These are phyloP conservation scores for Microdon myrmicae DNA, from an alignment of 2,888 invertebrate species.

Conservation along the genomic window DNA sequence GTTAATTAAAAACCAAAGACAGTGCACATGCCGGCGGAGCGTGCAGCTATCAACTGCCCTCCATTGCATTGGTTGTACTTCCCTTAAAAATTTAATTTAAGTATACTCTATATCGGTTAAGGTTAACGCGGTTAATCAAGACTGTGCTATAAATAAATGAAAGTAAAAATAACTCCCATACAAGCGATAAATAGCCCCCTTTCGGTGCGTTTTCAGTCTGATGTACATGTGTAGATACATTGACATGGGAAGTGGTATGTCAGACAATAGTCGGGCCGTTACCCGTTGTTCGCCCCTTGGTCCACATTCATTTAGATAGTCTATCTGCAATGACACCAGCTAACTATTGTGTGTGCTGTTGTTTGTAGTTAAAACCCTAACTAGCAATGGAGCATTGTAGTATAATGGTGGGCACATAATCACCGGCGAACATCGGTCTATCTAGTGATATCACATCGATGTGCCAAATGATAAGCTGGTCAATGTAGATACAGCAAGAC, in stretches of 20 bases:
- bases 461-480: too few species aligned
- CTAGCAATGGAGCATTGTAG: too few species aligned
- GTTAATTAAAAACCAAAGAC: too few species aligned
- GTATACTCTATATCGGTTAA: slow-evolving; percentile 30
- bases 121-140: slow-evolving; percentile 21
- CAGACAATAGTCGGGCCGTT: neutral
- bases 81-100: slow-evolving; percentile 5
- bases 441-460: too few species aligned
- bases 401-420: too few species aligned
- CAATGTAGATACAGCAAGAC: too few species aligned
- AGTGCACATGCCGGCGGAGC: too few species aligned
- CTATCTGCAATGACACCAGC: slow-evolving; percentile 2
- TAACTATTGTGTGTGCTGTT: too few species aligned
- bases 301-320: slow-evolving; percentile 6
- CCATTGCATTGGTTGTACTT: neutral
- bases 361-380: too few species aligned
- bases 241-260: slow-evolving; percentile 3
- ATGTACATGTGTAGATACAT: too few species aligned
- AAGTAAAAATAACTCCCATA: slow-evolving; percentile 23
- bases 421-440: too few species aligned
- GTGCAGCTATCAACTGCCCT: neutral
- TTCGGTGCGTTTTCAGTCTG: slow-evolving; percentile 11
- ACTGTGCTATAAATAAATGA: slow-evolving; percentile 16
- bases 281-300: too few species aligned
- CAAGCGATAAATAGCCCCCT: slow-evolving; percentile 9